Percentiles rank a stretch among this genome's conserved stretches.
Conservation (phyloP, 2,888 invertebrate species). For the Acleris laterana region DNA sequence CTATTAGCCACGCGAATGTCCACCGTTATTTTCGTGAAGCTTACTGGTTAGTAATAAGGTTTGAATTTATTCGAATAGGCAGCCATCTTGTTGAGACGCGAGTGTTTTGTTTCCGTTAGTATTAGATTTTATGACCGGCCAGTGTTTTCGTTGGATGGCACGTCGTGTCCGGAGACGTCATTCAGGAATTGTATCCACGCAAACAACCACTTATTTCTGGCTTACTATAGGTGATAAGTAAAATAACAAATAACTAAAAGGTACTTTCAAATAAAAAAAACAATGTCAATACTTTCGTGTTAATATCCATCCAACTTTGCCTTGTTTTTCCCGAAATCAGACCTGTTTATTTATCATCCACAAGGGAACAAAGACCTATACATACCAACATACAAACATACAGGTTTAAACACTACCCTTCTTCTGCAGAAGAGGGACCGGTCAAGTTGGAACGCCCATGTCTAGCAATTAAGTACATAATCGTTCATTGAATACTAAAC, state of each 20-base stretch:
- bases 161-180: slow-evolving; percentile 57
- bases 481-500: too few species aligned
- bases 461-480: too few species aligned
- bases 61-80: neutral
- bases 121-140: slow-evolving; percentile 37
- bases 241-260: neutral
- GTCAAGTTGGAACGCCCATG: too few species aligned
- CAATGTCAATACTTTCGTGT: too few species aligned
- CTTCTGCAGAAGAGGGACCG: too few species aligned
- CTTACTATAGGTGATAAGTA: neutral
- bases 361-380: too few species aligned
- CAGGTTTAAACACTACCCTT: too few species aligned
- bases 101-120: slow-evolving; percentile 24
- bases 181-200: slow-evolving; percentile 65
- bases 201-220: slow-evolving; percentile 49
- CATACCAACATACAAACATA: too few species aligned
- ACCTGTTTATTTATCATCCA: too few species aligned
- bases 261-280: too few species aligned
- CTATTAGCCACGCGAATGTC: neutral
- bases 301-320: too few species aligned
- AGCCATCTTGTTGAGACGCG: neutral
- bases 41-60: slow-evolving; percentile 9
- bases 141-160: slow-evolving; percentile 66
- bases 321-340: too few species aligned
- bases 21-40: neutral